These are phyloP conservation scores for Polypedilum pembai DNA, from an alignment of 1,140 invertebrate genomes.

Conservation along the genomic window DNA sequence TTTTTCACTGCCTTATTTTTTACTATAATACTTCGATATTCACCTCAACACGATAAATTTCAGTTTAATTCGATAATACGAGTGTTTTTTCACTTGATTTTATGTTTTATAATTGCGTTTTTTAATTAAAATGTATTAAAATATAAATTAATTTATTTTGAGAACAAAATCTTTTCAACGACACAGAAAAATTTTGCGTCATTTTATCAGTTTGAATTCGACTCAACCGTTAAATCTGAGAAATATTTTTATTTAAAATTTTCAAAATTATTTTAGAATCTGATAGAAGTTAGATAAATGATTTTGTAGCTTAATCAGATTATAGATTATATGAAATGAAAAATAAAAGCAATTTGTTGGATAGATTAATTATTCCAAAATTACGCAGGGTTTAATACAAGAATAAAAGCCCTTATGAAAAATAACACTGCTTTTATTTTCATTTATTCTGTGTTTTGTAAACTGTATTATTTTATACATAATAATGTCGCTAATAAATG, in stretches of 20 bases:
- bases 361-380: no score
- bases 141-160: neutral
- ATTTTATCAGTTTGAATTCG: no score
- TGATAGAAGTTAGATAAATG: no score
- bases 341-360: no score
- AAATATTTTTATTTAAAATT: no score
- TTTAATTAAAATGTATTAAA: neutral
- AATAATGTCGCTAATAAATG: slow-evolving; percentile 7
- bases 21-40: neutral
- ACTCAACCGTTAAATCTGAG: no score
- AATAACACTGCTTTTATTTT: neutral
- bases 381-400: neutral
- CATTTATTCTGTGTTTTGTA: neutral
- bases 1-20: slow-evolving; percentile 18
- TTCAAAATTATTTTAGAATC: no score
- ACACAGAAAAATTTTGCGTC: no score
- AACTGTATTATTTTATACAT: neutral
- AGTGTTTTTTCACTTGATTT: neutral
- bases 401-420: neutral
- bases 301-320: no score
- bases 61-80: neutral
- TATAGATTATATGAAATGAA: no score
- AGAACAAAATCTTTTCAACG: no score
- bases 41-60: neutral
- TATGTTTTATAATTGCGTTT: neutral